Base-by-base conservation (phyloP, 2,797 vertebrate genomes). In the Poecilia gillii region DNA sequence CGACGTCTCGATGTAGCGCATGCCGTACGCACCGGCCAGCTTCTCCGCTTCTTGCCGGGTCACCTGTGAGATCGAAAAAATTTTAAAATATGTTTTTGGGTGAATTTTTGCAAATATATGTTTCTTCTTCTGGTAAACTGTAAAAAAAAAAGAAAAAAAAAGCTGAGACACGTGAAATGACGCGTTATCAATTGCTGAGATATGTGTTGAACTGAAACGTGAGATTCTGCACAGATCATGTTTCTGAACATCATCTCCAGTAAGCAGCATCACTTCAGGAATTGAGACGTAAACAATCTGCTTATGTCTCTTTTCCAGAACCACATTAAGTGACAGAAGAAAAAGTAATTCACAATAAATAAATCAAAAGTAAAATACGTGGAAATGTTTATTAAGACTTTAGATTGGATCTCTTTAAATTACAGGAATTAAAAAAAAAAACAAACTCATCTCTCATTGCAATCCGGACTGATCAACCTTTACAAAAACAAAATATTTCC, bases 1-100 rank as follows among this genome's bases (percentile, higher is more conserved):
- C 0, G 98, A 99, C 47, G 98, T 99, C 92, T 99, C 98, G 51
- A 99, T 97, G 91, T 99, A 99, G 92, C 96, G 97, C 98, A 99
- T 99, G 85, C 97, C 97, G 6, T 98, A 99, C 0, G 97, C 97
- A 3, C 96, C 96, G 0, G 98, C 98, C 91, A 99, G 95, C 91
- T 98, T 99, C 96, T 99, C 98, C 0, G 98, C 98, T 92, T 99
- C 98, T 75, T 99, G 97, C 81, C 97, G 95, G 89, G 93, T 98
- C 89, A 99, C 98, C 94, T 95, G 6, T 23, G 33, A 76, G 59
- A 77, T 46, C 11, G 53, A 43, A 76, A 6, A 7, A 3, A 12
- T 23, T 2, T 51, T 51, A 9, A 51, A 51, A 41, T 41, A 25
- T 25, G 20, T 53, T 39, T 0, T 1, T 0, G 18, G 33, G 62